Conservation (phyloP, 35 echinoderm and acorn worm species). For the Apostichopus japonicus region DNA sequence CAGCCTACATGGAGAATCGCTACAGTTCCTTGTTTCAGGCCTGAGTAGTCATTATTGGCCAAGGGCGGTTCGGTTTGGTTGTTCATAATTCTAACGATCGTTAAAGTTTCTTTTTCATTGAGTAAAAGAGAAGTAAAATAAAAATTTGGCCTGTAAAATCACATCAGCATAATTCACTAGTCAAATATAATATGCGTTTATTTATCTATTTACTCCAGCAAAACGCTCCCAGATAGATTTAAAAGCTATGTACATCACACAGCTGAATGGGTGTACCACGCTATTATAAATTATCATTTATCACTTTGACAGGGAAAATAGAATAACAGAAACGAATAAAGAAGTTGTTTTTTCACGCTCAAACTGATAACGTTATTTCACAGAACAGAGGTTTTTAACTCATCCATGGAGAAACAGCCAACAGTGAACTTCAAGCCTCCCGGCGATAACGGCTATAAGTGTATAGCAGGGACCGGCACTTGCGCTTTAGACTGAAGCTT, state of each 20-base stretch:
- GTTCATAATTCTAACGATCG: constrained; percentile 20
- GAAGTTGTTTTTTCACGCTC: constrained; percentile 19
- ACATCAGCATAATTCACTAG: constrained; percentile 34
- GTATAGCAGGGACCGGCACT: background rate
- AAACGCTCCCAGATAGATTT: constrained; percentile 39
- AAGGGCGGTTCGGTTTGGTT: background rate
- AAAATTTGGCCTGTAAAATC: constrained; percentile 42
- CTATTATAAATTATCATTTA: constrained; percentile 58
- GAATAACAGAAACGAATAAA: constrained; percentile 2
- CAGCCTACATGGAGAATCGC: background rate
- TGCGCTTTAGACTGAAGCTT: background rate
- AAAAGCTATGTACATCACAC: constrained; percentile 35
- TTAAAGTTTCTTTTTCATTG: constrained; percentile 21
- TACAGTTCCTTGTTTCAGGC: background rate
- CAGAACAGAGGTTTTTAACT: constrained; percentile 19
- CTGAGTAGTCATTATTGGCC: constrained; percentile 36
- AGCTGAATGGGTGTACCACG: constrained; percentile 9
- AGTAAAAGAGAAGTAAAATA: background rate
- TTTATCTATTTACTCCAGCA: constrained; percentile 44
- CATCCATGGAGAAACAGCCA: constrained; percentile 41
- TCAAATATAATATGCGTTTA: constrained; percentile 46
- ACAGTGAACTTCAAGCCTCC: constrained; percentile 14
- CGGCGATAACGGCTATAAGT: constrained; percentile 18
- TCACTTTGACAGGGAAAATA: constrained; percentile 5
- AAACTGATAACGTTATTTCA: constrained; percentile 46